Conservation (phyloP, 2,113 vertebrate species). For the Pterocles orientalis region DNA sequence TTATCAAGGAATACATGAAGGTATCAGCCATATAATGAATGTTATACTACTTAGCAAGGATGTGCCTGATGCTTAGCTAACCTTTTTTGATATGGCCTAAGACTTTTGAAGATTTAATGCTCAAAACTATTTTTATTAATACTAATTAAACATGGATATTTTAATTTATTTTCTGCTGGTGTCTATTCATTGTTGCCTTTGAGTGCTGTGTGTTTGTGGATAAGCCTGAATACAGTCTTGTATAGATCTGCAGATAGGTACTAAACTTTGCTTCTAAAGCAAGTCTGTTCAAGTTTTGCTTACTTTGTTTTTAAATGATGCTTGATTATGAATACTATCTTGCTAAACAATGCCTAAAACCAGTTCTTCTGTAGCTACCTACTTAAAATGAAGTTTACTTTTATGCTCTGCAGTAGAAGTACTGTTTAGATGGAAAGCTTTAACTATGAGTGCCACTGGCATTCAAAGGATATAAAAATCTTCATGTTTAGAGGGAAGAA, state of each 20-base stretch:
- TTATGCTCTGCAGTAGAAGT: background rate
- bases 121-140: background rate
- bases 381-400: background rate
- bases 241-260: background rate
- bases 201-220: background rate
- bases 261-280: background rate
- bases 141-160: background rate
- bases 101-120: background rate
- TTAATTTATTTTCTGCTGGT: background rate
- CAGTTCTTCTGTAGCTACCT: background rate
- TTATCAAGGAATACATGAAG: slow-evolving; percentile 97
- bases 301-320: background rate
- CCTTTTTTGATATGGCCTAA: background rate
- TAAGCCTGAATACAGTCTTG: background rate
- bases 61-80: background rate
- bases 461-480: background rate
- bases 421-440: background rate
- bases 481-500: background rate
- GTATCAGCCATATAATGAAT: slow-evolving; percentile 64
- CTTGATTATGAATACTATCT: background rate
- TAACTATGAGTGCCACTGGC: background rate
- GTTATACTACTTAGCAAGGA: background rate
- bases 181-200: background rate
- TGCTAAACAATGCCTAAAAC: background rate
- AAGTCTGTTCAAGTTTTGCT: background rate